Evolutionary conservation across 2,113 vertebrate genomes (phyloP).

Genomic region (Anarhynchus alexandrinus): DNA sequence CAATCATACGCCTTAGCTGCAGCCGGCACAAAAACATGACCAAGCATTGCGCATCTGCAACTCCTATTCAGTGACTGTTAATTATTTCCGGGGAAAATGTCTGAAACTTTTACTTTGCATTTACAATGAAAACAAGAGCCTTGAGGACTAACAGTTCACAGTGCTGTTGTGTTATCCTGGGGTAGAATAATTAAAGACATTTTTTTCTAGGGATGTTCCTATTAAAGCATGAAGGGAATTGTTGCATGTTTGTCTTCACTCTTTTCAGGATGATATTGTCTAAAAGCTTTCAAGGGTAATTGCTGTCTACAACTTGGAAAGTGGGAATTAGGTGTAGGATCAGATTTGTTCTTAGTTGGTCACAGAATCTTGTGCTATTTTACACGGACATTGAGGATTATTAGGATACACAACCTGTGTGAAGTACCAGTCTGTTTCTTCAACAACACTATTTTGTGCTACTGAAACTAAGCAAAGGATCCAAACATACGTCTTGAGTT

Average conservation of each 20-base stretch:
- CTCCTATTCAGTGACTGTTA: not conserved
- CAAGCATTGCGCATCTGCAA: not conserved
- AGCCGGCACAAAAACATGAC: not conserved
- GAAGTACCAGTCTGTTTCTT: not conserved
- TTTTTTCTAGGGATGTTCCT: not conserved
- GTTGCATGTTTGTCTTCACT: not conserved
- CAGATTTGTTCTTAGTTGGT: not conserved
- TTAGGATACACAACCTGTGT: not conserved
- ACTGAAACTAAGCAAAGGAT: not conserved
- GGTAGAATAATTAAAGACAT: not conserved
- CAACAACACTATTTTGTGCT: fast-evolving
- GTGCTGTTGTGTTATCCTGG: not conserved
- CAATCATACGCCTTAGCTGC: not conserved
- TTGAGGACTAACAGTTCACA: not conserved
- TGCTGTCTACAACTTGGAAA: not conserved
- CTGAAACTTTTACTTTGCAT: not conserved
- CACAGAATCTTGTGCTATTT: not conserved
- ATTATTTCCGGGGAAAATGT: not conserved
- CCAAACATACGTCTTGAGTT: not conserved
- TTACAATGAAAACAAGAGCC: not conserved
- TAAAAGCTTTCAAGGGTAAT: not conserved
- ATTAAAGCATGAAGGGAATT: not conserved
- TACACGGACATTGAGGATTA: not conserved
- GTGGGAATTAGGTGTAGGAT: not conserved
- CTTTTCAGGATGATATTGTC: not conserved